A percentile compares a stretch with the other conserved stretches of the same genome.
Evolutionary conservation across 2,888 invertebrate species (phyloP).

Genomic region (Lycophotia porphyrea): DNA sequence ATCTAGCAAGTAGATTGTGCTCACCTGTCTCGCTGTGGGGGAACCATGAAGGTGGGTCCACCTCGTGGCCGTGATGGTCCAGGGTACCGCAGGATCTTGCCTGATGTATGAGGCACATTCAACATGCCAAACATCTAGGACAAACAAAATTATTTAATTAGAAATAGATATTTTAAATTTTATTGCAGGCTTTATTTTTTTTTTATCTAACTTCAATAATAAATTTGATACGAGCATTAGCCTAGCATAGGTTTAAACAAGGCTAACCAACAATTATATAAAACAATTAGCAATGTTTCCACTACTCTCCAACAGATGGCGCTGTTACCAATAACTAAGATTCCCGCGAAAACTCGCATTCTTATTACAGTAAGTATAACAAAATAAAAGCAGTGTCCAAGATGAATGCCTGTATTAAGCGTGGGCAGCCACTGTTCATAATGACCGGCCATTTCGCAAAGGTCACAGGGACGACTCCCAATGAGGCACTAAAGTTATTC

Average conservation of each 20-base stretch:
- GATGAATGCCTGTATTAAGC: constrained; percentile 55
- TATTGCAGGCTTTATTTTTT: not conserved
- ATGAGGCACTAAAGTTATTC: constrained; percentile 55
- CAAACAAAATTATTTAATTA: constrained; percentile 37
- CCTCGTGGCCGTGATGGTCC: constrained; percentile 84
- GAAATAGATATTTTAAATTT: not conserved
- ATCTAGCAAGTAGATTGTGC: not conserved
- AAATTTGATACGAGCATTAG: not conserved
- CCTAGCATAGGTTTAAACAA: not conserved
- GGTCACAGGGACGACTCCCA: constrained; percentile 56
- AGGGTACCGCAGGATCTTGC: constrained; percentile 86
- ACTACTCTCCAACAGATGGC: constrained; percentile 48
- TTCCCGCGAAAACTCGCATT: constrained; percentile 16
- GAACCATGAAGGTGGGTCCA: constrained; percentile 82
- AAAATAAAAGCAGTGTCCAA: constrained; percentile 40
- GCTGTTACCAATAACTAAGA: constrained; percentile 36
- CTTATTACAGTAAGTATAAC: constrained; percentile 10
- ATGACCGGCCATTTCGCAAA: constrained; percentile 58
- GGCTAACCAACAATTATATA: not conserved
- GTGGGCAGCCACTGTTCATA: constrained; percentile 55
- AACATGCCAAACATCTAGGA: constrained; percentile 87
- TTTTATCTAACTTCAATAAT: not conserved
- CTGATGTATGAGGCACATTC: constrained; percentile 83
- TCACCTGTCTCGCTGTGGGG: constrained; percentile 86
- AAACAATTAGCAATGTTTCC: not conserved